phyloP scores from a whole-genome alignment of 23 tunicate species.

The Botrylloides violaceus region DNA sequence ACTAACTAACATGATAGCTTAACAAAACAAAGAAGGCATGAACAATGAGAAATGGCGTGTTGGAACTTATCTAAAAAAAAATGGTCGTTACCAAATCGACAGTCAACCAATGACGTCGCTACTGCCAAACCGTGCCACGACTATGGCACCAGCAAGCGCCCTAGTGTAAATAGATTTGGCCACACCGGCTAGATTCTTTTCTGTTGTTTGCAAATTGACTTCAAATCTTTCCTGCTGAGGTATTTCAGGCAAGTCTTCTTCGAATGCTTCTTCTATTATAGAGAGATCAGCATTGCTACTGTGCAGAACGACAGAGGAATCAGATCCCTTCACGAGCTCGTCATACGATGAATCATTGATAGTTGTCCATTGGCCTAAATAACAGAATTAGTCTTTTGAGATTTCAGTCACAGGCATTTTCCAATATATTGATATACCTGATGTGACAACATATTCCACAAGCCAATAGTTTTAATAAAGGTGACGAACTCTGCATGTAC shows the following conservation, averaged over 20 bases:
- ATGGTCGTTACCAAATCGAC: too few relatives aligned
- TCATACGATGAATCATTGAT: slow-evolving; percentile 22
- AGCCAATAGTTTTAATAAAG: too few relatives aligned
- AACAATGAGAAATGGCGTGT: too few relatives aligned
- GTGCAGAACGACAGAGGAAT: background rate
- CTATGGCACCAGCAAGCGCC: slow-evolving; percentile 9
- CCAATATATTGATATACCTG: too few relatives aligned
- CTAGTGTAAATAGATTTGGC: background rate
- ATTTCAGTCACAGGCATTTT: too few relatives aligned
- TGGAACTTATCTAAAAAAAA: too few relatives aligned
- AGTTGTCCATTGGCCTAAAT: slow-evolving; percentile 9
- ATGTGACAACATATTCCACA: too few relatives aligned
- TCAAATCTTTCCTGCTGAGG: background rate
- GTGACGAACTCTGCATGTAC: too few relatives aligned
- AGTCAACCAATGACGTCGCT: background rate
- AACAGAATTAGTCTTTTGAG: too few relatives aligned
- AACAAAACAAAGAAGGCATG: too few relatives aligned
- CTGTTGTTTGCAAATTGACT: background rate
- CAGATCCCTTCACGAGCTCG: background rate
- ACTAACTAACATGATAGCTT: too few relatives aligned
- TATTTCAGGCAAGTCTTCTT: background rate
- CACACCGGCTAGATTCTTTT: background rate
- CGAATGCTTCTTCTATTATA: background rate
- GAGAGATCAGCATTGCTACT: slow-evolving; percentile 20
- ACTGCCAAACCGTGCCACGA: background rate